Evolutionary conservation across 2,888 invertebrate species (phyloP).

Genomic region (Patella pellucida): DNA sequence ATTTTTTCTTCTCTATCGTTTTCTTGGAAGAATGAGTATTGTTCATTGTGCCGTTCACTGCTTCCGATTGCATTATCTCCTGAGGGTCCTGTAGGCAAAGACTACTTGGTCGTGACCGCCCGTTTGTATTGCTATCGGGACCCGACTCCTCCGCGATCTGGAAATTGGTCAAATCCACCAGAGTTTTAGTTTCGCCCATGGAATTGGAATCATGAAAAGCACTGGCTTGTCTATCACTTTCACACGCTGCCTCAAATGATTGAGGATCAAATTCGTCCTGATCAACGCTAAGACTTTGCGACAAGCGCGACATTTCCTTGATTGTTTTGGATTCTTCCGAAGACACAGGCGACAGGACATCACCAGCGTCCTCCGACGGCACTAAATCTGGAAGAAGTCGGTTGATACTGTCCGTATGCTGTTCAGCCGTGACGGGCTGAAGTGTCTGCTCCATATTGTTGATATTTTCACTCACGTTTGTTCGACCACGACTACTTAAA

Average conservation of each 20-base stretch:
- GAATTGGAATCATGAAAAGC: neutral
- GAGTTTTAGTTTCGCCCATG: neutral
- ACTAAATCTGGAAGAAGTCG: too few species aligned
- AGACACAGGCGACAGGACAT: neutral
- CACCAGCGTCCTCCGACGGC: too few species aligned
- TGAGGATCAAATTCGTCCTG: neutral
- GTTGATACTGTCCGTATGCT: too few species aligned
- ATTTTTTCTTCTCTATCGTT: too few species aligned
- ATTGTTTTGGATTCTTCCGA: constrained; percentile 1
- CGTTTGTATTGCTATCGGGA: neutral
- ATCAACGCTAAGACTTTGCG: neutral
- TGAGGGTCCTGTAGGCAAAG: constrained; percentile 41
- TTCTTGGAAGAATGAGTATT: too few species aligned
- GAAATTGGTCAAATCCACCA: neutral
- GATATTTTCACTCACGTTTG: too few species aligned
- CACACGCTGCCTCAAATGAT: neutral
- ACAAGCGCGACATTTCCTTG: neutral
- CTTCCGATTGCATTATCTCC: constrained; percentile 20
- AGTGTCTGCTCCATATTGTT: too few species aligned
- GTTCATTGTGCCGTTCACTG: neutral
- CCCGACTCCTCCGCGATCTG: neutral
- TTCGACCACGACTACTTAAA: too few species aligned
- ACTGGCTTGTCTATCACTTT: neutral
- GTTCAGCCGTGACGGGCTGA: too few species aligned
- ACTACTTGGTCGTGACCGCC: constrained; percentile 45